These are phyloP conservation scores for Microcebus griseorufus DNA, from an alignment of 2,113 vertebrate genomes.

Conservation along the genomic window DNA sequence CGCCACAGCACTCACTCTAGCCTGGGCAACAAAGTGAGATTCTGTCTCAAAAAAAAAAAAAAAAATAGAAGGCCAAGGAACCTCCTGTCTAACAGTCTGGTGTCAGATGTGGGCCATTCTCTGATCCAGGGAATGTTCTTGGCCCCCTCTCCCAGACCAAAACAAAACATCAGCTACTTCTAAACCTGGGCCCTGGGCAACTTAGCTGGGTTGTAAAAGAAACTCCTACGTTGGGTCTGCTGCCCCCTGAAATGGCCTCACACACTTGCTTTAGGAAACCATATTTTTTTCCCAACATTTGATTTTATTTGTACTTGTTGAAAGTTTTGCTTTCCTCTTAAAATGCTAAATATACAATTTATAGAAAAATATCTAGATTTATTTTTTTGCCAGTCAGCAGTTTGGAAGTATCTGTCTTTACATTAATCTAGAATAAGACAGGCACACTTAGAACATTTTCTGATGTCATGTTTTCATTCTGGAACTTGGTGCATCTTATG, in stretches of 20 bases:
- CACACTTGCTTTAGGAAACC: background rate
- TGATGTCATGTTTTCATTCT: background rate
- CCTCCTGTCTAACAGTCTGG: background rate
- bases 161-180: background rate
- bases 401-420: background rate
- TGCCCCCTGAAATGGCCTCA: background rate
- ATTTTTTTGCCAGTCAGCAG: background rate
- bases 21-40: no score
- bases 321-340: slow-evolving; percentile 12
- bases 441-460: background rate
- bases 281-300: background rate
- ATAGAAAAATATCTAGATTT: background rate
- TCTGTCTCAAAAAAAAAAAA: no score
- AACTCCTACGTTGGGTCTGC: background rate
- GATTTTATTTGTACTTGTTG: background rate
- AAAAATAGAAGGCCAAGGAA: background rate
- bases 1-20: no score
- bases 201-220: background rate
- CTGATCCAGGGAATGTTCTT: background rate
- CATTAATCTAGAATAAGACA: background rate
- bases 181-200: background rate
- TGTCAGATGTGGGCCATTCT: background rate
- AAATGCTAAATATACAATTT: background rate
- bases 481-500: background rate
- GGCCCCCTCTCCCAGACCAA: background rate